Base-by-base conservation (phyloP, 92 coral and sea anemone genomes). In the Paragorgia papillata region DNA sequence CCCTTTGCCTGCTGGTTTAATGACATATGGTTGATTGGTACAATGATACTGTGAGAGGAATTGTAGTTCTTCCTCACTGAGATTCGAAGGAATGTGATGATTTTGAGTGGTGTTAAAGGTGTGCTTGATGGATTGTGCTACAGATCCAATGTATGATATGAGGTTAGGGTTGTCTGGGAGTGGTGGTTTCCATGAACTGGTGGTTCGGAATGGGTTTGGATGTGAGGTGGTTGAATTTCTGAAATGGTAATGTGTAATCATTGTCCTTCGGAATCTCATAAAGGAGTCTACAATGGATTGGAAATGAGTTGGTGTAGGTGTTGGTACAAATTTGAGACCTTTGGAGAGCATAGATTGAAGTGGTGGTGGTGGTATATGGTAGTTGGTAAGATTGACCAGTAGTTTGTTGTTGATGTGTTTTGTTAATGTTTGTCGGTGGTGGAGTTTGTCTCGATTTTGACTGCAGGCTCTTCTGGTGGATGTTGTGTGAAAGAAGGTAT, bases 301-400 rank as follows among this genome's bases (percentile, higher is more conserved):
- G 1, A 3, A 27, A 0, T 2, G 4, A 8, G 57, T 18, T 0
- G 55, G 71, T 57, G 27, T 57, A 13, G 80, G 39, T 3, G 69
- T 74, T 3, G 80, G 80, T 6, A 40, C 69, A 39, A 75, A 75
- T 75, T 75, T 75, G 1, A 75, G 80, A 18, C 69, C 80, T 24
- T 58, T 57, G 0, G 62, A 53, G 33, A 75, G 80, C n/a, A 56
- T 12, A 30, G 62, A 14, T 3, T 3, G 7, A 9, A 14, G 30
- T 56, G 30, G 62, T 3, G 3, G n/a, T n/a, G n/a, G 30, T 56
- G 62, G 62, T 28, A 56, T 14, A 7, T 9, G 1, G 7, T 22
- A 22, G 7, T 6, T 1, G 62, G 1, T n/a, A 28, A 56, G 62
- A 22, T 56, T 56, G 33, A 56, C 62, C 1, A 56, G 3, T 10